Conservation (phyloP, 2,888 invertebrate genomes). For the Charanyca ferruginea region DNA sequence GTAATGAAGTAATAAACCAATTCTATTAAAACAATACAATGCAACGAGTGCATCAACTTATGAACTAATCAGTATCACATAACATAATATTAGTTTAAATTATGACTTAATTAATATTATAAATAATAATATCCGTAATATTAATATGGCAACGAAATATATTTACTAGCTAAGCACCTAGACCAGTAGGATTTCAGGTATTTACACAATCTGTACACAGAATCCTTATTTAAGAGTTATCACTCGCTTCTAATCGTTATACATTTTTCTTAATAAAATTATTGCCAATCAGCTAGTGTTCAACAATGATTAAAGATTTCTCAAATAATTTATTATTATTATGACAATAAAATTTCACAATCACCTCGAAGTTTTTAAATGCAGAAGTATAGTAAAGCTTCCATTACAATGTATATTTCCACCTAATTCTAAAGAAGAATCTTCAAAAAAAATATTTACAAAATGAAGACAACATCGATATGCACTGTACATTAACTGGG, state of each 20-base stretch:
- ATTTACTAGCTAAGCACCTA: conserved; percentile 90
- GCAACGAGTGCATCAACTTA: conserved; percentile 71
- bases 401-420: conserved; percentile 72
- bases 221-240: conserved; percentile 72
- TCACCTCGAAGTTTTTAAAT: conserved; percentile 77
- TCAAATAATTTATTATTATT: conserved; percentile 73
- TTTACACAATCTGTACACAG: conserved; percentile 88
- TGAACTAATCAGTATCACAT: conserved; percentile 86
- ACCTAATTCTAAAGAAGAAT: conserved; percentile 75
- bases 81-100: conserved; percentile 86
- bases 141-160: conserved; percentile 91
- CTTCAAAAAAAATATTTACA: conserved; percentile 84
- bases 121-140: conserved; percentile 89
- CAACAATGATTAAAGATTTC: conserved; percentile 78
- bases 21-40: conserved; percentile 51
- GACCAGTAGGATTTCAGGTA: conserved; percentile 85
- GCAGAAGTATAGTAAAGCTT: conserved; percentile 80
- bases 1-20: conserved; percentile 52
- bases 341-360: conserved; percentile 74
- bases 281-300: conserved; percentile 86
- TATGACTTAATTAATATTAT: conserved; percentile 87
- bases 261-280: conserved; percentile 83
- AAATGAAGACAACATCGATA: conserved; percentile 85
- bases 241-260: conserved; percentile 79
- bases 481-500: conserved; percentile 82